phyloP scores from a whole-genome alignment of 1,140 invertebrate species.

The Brachionus calyciflorus region DNA sequence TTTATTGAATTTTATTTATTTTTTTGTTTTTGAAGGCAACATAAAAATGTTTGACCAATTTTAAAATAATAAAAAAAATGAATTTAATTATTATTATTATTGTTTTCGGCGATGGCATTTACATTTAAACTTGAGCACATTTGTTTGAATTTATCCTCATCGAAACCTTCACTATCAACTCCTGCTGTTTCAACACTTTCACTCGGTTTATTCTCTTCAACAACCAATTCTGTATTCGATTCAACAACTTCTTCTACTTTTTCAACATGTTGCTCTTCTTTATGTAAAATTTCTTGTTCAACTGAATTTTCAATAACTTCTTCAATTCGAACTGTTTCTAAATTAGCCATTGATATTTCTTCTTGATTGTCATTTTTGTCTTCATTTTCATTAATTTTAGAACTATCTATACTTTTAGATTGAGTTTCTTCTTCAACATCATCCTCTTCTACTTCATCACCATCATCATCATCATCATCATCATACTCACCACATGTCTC shows the following conservation, averaged over 20 bases:
- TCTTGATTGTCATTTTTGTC: background rate
- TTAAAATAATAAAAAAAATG: too few species aligned
- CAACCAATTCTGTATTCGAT: background rate
- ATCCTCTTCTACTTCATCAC: background rate
- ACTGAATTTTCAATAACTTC: background rate
- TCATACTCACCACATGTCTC: slow-evolving; percentile 5
- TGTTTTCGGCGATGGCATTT: slow-evolving; percentile 5
- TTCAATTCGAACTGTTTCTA: background rate
- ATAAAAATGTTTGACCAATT: too few species aligned
- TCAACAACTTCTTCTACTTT: background rate
- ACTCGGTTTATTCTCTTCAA: background rate
- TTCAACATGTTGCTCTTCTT: background rate
- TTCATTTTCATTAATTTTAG: background rate
- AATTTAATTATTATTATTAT: too few species aligned
- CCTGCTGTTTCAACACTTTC: background rate
- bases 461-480: too few species aligned
- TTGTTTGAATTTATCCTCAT: slow-evolving; percentile 28
- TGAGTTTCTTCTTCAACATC: too few species aligned
- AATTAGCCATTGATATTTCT: background rate
- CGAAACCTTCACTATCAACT: slow-evolving; percentile 19
- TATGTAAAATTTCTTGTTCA: background rate
- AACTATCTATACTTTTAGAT: background rate
- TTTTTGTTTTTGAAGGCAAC: too few species aligned
- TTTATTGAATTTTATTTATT: too few species aligned
- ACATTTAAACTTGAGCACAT: slow-evolving; percentile 35